A percentile compares a stretch with the other conserved stretches of the same genome.
Conservation (phyloP, 2,797 vertebrate genomes). For the Falco peregrinus region DNA sequence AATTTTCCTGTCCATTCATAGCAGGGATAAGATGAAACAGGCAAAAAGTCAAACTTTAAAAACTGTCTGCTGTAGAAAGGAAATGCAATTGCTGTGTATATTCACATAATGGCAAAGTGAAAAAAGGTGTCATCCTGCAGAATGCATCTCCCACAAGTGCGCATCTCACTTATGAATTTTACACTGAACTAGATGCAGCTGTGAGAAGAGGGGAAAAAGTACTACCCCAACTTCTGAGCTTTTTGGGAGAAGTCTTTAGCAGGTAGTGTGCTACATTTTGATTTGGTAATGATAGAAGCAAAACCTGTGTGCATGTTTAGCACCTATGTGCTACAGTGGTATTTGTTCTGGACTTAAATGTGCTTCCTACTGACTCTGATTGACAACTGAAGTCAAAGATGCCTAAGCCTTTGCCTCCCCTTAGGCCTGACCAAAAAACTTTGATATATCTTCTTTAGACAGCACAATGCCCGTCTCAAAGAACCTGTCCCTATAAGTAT, state of each 20-base stretch:
- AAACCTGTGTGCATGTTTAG: not conserved
- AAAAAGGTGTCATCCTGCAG: not conserved
- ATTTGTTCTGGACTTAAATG: not conserved
- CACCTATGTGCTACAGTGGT: not conserved
- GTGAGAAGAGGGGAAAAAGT: not conserved
- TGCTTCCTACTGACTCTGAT: not conserved
- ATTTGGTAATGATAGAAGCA: not conserved
- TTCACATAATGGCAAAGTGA: not conserved
- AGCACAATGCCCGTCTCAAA: not conserved
- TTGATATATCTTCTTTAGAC: not conserved
- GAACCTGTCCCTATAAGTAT: not conserved
- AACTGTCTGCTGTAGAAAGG: not conserved
- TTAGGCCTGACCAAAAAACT: not conserved
- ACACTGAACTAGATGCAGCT: not conserved
- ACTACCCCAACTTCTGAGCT: not conserved
- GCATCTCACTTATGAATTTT: not conserved
- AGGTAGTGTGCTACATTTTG: not conserved
- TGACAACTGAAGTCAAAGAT: conserved; percentile 9
- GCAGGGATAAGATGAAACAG: not conserved
- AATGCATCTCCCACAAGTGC: not conserved
- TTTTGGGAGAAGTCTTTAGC: not conserved
- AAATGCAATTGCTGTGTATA: not conserved
- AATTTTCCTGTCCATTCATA: not conserved
- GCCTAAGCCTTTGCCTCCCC: not conserved
- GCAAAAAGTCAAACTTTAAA: not conserved